These are phyloP conservation scores for Manis javanica DNA, from an alignment of 2,797 vertebrate genomes.

Conservation along the genomic window DNA sequence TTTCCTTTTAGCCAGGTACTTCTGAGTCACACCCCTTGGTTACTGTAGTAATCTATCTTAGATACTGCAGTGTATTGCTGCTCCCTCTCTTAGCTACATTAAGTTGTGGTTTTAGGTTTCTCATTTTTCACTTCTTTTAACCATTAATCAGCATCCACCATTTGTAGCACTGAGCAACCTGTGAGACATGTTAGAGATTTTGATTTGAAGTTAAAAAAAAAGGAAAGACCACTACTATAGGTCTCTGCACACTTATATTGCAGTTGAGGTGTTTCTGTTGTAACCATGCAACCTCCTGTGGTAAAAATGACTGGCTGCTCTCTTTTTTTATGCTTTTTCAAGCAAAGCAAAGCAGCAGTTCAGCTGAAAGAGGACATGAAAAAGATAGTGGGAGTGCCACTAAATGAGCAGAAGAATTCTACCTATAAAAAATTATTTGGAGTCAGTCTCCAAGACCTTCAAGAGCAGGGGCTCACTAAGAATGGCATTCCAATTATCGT, in stretches of 20 bases:
- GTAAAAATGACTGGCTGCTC: slow-evolving; percentile 84
- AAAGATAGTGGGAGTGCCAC: slow-evolving; percentile 90
- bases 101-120: slow-evolving; percentile 53
- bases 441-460: slow-evolving; percentile 63
- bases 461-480: slow-evolving; percentile 35
- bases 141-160: too few relatives aligned
- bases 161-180: background rate
- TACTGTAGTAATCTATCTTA: slow-evolving; percentile 56
- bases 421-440: slow-evolving; percentile 63
- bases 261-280: background rate
- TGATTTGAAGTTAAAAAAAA: background rate
- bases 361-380: slow-evolving; percentile 95
- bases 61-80: slow-evolving; percentile 35
- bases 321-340: slow-evolving; percentile 85
- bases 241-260: fast-evolving
- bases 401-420: slow-evolving; percentile 82
- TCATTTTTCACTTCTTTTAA: slow-evolving; percentile 14
- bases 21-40: slow-evolving; percentile 44
- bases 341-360: slow-evolving; percentile 93
- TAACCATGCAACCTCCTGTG: slow-evolving; percentile 69
- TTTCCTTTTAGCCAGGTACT: slow-evolving; percentile 2
- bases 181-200: background rate
- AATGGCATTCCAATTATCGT: slow-evolving; percentile 44
- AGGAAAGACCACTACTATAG: background rate
- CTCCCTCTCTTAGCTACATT: slow-evolving; percentile 57